These are phyloP conservation scores for Gobio gobio DNA, from an alignment of 2,113 vertebrate species.

Conservation along the genomic window DNA sequence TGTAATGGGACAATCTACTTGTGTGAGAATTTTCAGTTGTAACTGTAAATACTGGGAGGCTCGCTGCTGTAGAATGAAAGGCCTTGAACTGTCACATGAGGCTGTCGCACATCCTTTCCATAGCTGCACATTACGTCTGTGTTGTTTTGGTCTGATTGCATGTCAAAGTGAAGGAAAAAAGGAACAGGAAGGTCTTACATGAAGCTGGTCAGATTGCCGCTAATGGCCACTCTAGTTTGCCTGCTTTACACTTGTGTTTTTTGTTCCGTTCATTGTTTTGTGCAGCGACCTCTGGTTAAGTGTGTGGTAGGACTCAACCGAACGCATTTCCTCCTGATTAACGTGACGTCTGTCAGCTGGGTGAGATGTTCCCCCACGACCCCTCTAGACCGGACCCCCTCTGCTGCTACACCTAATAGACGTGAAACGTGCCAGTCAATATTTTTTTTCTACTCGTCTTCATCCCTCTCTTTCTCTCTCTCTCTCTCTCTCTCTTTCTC, in stretches of 20 bases:
- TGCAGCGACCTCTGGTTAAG: slow-evolving; percentile 74
- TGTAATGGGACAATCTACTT: not conserved
- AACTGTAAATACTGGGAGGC: not conserved
- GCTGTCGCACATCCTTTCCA: not conserved
- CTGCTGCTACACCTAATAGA: slow-evolving; percentile 89
- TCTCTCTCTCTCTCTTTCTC: slow-evolving; percentile 67
- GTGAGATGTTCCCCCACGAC: slow-evolving; percentile 48
- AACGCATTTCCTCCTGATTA: slow-evolving; percentile 85
- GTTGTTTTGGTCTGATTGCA: slow-evolving; percentile 37
- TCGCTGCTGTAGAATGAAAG: slow-evolving; percentile 16
- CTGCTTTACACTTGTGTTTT: slow-evolving; percentile 68
- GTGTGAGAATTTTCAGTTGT: not conserved
- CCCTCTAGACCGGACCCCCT: slow-evolving; percentile 65
- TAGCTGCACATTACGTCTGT: not conserved
- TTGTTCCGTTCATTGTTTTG: slow-evolving; percentile 22
- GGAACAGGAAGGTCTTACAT: slow-evolving; percentile 34
- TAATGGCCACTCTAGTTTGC: slow-evolving; percentile 53
- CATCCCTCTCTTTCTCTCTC: slow-evolving; percentile 61
- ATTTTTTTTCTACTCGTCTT: slow-evolving; percentile 88
- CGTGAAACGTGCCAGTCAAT: slow-evolving; percentile 89
- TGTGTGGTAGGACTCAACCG: slow-evolving; percentile 68
- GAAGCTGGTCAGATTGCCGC: slow-evolving; percentile 46
- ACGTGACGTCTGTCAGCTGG: slow-evolving; percentile 86
- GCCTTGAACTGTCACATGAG: slow-evolving; percentile 9
- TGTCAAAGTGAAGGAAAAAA: slow-evolving; percentile 37